Conservation (phyloP, 2,888 invertebrate species). For the Drosophila sordidapex region DNA sequence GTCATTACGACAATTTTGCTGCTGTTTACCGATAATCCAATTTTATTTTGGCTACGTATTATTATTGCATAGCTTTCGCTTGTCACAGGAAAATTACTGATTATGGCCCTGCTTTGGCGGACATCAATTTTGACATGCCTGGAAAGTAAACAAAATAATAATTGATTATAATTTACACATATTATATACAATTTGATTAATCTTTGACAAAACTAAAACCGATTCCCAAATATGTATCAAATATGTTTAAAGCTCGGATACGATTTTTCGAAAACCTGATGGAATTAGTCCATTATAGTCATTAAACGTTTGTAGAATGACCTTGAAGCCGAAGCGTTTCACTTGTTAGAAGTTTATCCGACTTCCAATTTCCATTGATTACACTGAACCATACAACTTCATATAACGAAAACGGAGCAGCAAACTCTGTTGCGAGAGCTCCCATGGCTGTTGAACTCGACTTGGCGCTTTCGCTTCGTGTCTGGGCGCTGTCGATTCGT, state of each 20-base stretch:
- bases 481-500: background rate
- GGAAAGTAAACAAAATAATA: background rate
- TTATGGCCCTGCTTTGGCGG: constrained; percentile 19
- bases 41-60: constrained; percentile 40
- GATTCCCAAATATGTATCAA: background rate
- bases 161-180: background rate
- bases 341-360: background rate
- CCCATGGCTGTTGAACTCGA: background rate
- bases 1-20: constrained; percentile 24
- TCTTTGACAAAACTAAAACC: background rate
- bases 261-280: background rate
- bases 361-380: background rate
- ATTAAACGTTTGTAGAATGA: background rate
- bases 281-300: background rate
- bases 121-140: constrained; percentile 11
- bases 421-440: background rate
- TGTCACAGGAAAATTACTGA: background rate
- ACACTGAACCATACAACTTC: background rate
- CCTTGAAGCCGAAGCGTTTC: background rate
- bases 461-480: background rate
- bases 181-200: background rate
- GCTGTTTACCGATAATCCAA: constrained; percentile 33
- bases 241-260: background rate
- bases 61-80: background rate
- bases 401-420: background rate